A percentile compares a stretch with the other conserved stretches of the same genome.
Conservation (phyloP, 2,797 vertebrate species). For the Argyrosomus regius region DNA sequence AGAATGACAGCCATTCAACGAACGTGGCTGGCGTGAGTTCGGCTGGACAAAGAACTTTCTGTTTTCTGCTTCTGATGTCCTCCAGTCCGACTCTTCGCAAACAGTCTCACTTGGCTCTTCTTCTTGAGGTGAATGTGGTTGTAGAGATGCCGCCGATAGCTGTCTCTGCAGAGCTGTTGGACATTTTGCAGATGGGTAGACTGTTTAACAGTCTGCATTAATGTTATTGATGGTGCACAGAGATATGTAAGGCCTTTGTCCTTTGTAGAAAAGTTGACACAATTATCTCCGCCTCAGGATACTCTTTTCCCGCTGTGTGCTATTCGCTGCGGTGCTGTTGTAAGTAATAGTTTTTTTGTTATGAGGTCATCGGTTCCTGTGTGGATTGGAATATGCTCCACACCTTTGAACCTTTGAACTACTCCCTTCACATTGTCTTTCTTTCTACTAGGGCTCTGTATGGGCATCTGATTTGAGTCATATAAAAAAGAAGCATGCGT, state of each 20-base stretch:
- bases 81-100: conserved; percentile 28
- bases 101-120: conserved; percentile 29
- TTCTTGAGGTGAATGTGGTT: conserved; percentile 10
- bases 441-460: conserved; percentile 8
- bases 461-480: conserved; percentile 55
- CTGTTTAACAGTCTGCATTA: conserved; percentile 18
- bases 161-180: conserved; percentile 2
- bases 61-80: conserved; percentile 31
- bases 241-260: conserved; percentile 19
- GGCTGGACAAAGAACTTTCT: conserved; percentile 35
- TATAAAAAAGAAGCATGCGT: conserved; percentile 23
- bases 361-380: conserved; percentile 1
- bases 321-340: background rate
- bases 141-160: conserved; percentile 23
- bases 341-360: background rate
- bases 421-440: background rate
- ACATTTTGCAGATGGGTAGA: conserved; percentile 14
- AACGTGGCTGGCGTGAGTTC: conserved; percentile 19
- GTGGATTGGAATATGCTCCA: conserved; percentile 24
- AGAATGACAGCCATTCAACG: conserved; percentile 50
- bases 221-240: conserved; percentile 29
- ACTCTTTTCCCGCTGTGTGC: conserved; percentile 4
- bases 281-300: conserved; percentile 12
- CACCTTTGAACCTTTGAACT: conserved; percentile 34
- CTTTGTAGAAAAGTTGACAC: conserved; percentile 1